Base-by-base conservation (phyloP, 2,888 invertebrate species). In the Meganola albula region DNA sequence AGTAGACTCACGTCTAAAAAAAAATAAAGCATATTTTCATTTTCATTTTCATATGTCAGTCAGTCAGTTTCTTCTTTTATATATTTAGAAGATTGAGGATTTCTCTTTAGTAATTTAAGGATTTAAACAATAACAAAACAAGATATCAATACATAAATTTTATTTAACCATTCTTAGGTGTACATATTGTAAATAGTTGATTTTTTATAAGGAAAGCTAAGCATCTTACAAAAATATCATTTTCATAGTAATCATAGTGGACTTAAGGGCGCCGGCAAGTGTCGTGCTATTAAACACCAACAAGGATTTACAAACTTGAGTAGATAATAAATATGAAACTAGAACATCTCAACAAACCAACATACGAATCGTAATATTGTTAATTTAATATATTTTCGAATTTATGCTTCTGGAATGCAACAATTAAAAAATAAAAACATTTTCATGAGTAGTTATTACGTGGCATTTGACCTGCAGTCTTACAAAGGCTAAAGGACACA, bases 221-320 rank as follows among this genome's bases (percentile, higher is more conserved):
- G 85, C 85, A 73, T 82, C 70, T 82, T 84, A 85, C 66, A 84
- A 85, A 84, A 85, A 85, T 85, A 85, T 76, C 53, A 58, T 70
- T 72, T 51, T 74, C 64, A 66, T 64, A 67, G 63, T 64, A 66
- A 67, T 20, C 3, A 20, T 62, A 59, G 66, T 74, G 76, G 73
- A 76, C 75, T 68, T 68, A 70, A 68, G 67, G 69, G 65, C 70
- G 49, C 66, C 66, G 64, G 74, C 72, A 71, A 73, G 65, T 71
- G 57, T 53, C 48, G 60, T 63, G 56, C 59, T 51, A 55, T 34
- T 40, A 49, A 50, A 62, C 50, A 61, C 40, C 48, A 47, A 55
- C 47, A 44, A 44, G 47, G 42, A 39, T 35, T 45, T 44, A 48
- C 40, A 43, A 44, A 44, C 44, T 48, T 41, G 34, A n/a, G n/a